Evolutionary conservation across 2,113 vertebrate species (phyloP).

Genomic region (Rhegmatorhina hoffmannsi): DNA sequence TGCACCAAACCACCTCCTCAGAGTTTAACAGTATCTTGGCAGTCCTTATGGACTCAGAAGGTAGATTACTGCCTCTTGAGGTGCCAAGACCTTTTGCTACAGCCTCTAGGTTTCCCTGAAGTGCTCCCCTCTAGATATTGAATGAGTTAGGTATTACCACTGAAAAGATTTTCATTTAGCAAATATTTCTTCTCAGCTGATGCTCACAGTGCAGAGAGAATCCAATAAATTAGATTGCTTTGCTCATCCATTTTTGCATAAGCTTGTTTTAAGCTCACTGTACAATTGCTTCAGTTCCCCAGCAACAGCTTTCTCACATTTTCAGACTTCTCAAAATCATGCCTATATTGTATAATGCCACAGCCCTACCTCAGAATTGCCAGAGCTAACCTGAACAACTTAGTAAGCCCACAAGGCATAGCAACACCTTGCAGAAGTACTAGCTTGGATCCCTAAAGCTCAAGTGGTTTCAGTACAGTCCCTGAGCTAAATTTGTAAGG

Average conservation of each 20-base stretch:
- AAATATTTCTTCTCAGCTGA: not conserved
- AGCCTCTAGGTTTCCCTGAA: slow-evolving; percentile 1
- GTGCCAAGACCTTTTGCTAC: not conserved
- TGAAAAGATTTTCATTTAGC: slow-evolving; percentile 24
- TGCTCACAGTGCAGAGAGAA: not conserved
- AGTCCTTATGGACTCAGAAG: not conserved
- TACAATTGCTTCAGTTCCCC: not conserved
- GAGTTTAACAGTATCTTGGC: not conserved
- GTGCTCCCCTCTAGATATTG: not conserved
- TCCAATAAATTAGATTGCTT: not conserved
- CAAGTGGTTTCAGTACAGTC: not conserved
- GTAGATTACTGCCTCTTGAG: not conserved
- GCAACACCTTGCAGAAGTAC: not conserved
- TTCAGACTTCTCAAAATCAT: not conserved
- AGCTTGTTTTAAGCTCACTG: not conserved
- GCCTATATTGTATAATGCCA: not conserved
- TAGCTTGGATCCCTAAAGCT: not conserved
- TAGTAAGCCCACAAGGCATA: not conserved
- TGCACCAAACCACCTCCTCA: not conserved
- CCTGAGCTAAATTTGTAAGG: not conserved
- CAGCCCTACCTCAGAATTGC: not conserved
- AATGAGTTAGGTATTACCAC: slow-evolving; percentile 1
- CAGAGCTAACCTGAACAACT: not conserved
- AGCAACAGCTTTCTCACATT: not conserved
- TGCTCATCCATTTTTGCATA: not conserved